A percentile compares a stretch with the other conserved stretches of the same genome.
These are phyloP conservation scores for Saccopteryx bilineata DNA, from an alignment of 2,113 vertebrate genomes.

Conservation along the genomic window DNA sequence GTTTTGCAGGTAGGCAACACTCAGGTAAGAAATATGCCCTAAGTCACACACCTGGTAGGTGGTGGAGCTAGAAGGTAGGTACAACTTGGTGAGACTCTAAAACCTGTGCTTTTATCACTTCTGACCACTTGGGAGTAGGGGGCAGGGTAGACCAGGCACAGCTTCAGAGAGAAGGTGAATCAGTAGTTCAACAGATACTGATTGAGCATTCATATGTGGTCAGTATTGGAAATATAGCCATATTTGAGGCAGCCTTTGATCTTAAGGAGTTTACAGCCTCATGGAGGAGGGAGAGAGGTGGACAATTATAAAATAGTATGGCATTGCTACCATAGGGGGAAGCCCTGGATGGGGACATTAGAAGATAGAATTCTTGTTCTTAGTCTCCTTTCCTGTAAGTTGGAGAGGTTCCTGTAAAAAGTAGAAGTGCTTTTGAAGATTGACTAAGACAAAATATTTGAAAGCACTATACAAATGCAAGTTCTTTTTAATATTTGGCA, in stretches of 20 bases:
- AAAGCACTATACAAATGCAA: not conserved
- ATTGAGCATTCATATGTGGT: not conserved
- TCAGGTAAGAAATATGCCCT: not conserved
- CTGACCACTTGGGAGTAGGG: not conserved
- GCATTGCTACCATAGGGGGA: not conserved
- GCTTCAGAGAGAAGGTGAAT: not conserved
- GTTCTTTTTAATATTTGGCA: conserved; percentile 22
- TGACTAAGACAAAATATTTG: not conserved
- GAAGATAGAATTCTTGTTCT: not conserved
- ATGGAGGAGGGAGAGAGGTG: not conserved
- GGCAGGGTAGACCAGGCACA: not conserved
- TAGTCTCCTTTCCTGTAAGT: not conserved
- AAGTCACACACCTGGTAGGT: not conserved
- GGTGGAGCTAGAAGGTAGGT: not conserved
- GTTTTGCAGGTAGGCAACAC: not conserved
- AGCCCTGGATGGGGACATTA: not conserved
- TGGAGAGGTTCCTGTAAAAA: too few species aligned
- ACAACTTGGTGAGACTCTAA: not conserved
- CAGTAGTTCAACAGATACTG: not conserved
- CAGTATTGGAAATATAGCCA: not conserved
- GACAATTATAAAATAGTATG: not conserved
- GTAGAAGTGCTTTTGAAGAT: conserved; percentile 24
- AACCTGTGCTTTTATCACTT: not conserved
- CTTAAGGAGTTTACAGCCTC: not conserved
- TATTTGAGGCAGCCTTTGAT: not conserved